Evolutionary conservation across 2,113 vertebrate genomes (phyloP), one percentile per base, ranked within the genome.

Genomic region (Willisornis vidua): DNA sequence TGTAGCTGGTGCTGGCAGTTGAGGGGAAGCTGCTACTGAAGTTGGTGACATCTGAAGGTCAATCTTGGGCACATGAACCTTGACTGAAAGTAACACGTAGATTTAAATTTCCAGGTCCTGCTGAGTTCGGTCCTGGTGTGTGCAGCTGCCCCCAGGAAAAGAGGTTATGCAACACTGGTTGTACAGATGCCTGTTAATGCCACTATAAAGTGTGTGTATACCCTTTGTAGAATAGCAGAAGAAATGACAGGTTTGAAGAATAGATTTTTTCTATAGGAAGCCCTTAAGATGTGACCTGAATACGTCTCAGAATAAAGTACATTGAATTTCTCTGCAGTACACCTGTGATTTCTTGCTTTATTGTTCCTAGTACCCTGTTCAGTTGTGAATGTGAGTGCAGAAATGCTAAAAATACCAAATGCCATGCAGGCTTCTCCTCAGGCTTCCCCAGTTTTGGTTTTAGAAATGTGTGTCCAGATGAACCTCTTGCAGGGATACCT

Each of bases 371-470:
- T 66, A n/a, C 70, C 31, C 17, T 82, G 1, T 66, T 94, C 45
- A 41, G 48, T 14, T 52, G 24, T 49, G 54, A 59, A n/a, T 0
- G 0, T 10, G 20, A 84, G 72, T 25, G 29, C 57, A 49, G 66
- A 26, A 92, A 35, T 73, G 73, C 76, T 92, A 46, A 86, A 71
- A 91, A 87, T 92, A 59, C 14, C 41, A 23, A 10, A 20, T 43
- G 65, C 35, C n/a, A 20, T 1, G 3, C 14, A 31, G 66, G 41
- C 43, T 91, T 92, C 59, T 90, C 66, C 51, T 87, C 26, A 59
- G 76, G 41, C 76, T 68, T 87, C 29, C 28, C 49, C 10, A n/a
- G n/a, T 24, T 61, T 74, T 59, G 24, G 6, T 39, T 85, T 75
- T 25, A 39, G 52, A 62, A 39, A 10, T 17, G 5, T 39, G 8